A percentile compares a stretch with the other conserved stretches of the same genome.
Evolutionary conservation across 2,797 vertebrate genomes (phyloP).

Genomic region (Fratercula arctica): DNA sequence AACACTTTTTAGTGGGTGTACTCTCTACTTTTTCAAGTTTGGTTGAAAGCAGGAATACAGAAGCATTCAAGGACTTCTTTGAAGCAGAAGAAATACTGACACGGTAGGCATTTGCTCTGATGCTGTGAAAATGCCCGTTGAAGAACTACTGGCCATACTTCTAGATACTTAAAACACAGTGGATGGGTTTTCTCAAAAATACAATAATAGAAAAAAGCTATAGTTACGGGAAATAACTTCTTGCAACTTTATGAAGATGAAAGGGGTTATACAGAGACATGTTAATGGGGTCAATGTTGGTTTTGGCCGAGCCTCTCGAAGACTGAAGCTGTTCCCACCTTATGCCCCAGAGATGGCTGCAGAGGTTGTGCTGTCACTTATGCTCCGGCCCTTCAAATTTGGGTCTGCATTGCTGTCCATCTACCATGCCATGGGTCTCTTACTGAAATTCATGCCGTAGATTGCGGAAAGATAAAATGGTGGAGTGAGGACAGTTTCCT

Average conservation of each 20-base stretch:
- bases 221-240: background rate
- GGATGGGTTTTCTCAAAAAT: background rate
- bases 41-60: background rate
- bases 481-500: background rate
- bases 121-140: background rate
- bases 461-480: background rate
- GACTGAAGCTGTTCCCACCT: background rate
- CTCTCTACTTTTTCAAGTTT: background rate
- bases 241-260: background rate
- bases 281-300: background rate
- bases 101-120: background rate
- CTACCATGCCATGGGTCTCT: rapidly evolving
- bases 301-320: background rate
- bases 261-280: rapidly evolving
- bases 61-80: background rate
- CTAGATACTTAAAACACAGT: background rate
- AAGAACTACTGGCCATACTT: background rate
- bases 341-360: rapidly evolving
- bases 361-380: background rate
- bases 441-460: background rate
- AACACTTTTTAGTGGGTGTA: background rate
- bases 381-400: background rate
- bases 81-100: background rate
- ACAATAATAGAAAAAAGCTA: background rate
- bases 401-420: background rate